A percentile compares a stretch with the other conserved stretches of the same genome.
phyloP scores from a whole-genome alignment of 2,888 invertebrate genomes.

The Drosophila phalerata region DNA sequence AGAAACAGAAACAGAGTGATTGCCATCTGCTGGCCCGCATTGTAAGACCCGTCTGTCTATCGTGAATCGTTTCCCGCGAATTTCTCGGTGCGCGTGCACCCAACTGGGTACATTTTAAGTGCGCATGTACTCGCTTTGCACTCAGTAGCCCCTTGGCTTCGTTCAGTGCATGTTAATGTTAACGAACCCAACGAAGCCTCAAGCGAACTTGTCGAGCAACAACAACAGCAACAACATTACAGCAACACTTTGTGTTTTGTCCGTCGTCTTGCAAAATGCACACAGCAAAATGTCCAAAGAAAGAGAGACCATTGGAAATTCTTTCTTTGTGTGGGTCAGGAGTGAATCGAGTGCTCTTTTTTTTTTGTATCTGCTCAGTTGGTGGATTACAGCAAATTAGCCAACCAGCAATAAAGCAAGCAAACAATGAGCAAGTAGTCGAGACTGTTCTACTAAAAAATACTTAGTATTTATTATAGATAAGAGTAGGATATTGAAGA shows the following conservation, averaged over 20 bases:
- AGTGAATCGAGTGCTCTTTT: slow-evolving; percentile 1
- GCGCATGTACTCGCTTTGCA: slow-evolving; percentile 70
- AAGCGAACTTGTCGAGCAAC: slow-evolving; percentile 22
- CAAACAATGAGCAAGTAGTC: not conserved
- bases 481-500: not conserved
- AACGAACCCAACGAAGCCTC: slow-evolving; percentile 70
- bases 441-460: not conserved
- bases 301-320: slow-evolving; percentile 13
- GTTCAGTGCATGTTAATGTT: slow-evolving; percentile 57
- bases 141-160: slow-evolving; percentile 30
- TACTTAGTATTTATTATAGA: not conserved
- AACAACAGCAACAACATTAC: slow-evolving; percentile 19
- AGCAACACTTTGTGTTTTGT: slow-evolving; percentile 10
- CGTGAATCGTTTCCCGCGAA: slow-evolving; percentile 67
- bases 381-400: slow-evolving; percentile 9
- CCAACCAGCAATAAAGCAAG: slow-evolving; percentile 1
- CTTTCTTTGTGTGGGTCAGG: slow-evolving; percentile 11
- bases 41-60: slow-evolving; percentile 13
- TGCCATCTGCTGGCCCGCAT: slow-evolving; percentile 29
- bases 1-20: slow-evolving; percentile 10
- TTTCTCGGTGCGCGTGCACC: slow-evolving; percentile 77
- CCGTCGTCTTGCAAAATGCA: slow-evolving; percentile 49
- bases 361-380: not conserved
- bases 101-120: slow-evolving; percentile 70
- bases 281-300: slow-evolving; percentile 8